Conservation (phyloP, 2,888 invertebrate species). For the Podabrus alpinus region DNA sequence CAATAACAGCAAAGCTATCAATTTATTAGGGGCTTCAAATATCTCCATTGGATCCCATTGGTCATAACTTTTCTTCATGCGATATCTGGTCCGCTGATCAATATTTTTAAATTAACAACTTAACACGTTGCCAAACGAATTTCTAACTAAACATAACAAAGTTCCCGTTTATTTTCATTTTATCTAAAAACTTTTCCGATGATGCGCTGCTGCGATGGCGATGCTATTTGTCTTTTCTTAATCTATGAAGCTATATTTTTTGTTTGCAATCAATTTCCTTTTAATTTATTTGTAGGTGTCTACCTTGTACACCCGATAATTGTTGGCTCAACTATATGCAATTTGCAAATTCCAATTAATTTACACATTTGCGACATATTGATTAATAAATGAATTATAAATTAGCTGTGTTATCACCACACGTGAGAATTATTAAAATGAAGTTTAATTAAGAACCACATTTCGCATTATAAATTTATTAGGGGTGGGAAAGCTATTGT, state of each 20-base stretch:
- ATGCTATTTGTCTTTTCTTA: neutral
- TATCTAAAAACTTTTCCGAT: neutral
- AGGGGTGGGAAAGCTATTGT: neutral
- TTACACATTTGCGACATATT: neutral
- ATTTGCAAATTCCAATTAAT: neutral
- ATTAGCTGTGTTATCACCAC: neutral
- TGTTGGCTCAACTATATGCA: neutral
- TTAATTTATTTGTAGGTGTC: neutral
- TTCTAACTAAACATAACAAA: neutral
- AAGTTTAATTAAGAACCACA: neutral
- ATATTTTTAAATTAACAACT: neutral
- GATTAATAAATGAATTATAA: neutral
- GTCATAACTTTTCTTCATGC: neutral
- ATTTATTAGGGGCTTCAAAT: constrained; percentile 11
- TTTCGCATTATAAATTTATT: neutral
- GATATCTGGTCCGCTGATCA: neutral
- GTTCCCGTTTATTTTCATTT: neutral
- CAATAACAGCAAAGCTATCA: constrained; percentile 2
- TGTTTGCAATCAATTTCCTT: neutral
- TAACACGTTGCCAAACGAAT: neutral
- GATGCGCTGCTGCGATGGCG: neutral
- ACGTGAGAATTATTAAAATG: neutral
- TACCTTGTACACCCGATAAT: neutral
- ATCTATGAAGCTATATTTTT: neutral
- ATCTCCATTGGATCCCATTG: neutral